Base-by-base conservation (phyloP, 1,140 invertebrate genomes). In the Heliconius congener region DNA sequence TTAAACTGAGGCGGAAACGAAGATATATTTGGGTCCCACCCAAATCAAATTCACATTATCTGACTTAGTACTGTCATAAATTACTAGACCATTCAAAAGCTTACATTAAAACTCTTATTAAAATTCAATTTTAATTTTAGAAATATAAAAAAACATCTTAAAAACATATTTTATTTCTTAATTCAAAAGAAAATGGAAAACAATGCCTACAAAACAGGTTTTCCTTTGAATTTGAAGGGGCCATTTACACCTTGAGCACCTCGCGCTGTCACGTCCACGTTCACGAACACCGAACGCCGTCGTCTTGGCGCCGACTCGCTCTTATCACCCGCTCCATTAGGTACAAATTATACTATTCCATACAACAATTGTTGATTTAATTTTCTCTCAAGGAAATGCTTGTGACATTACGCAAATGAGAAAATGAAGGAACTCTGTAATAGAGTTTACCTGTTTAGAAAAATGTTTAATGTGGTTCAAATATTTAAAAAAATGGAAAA, bases 181-280 rank as follows among this genome's bases (percentile, higher is more conserved):
- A 23, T 13, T 66, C 9, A 13, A 30, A 66, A 66, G 60, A 66
- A 66, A 66, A 72, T 72, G 11, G 71, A 74, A 84, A 87, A 88
- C 85, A 88, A 86, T 85, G 77, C 71, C 39, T 72, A 81, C 81
- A 85, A 84, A 83, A 72, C 60, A 66, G 27, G 30, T 66, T 80
- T 52, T 83, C 80, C 82, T 85, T 85, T 83, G 74, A 83, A 83
- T 87, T 87, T 83, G 76, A 83, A 86, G 87, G 76, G 80, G 70
- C 83, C 81, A 85, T 88, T 87, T 77, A 80, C 85, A 88, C 86
- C 85, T 87, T 87, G 76, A 84, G 83, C 86, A 84, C 86, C 86
- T 87, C 83, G 75, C 74, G 74, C 85, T 88, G 87, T 87, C 87
- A 88, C 81, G 76, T 82, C 81, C 84, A 57, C 78, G 77, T 82